Base-by-base conservation (phyloP, 2,113 vertebrate species). In the Crotalus helleri region DNA sequence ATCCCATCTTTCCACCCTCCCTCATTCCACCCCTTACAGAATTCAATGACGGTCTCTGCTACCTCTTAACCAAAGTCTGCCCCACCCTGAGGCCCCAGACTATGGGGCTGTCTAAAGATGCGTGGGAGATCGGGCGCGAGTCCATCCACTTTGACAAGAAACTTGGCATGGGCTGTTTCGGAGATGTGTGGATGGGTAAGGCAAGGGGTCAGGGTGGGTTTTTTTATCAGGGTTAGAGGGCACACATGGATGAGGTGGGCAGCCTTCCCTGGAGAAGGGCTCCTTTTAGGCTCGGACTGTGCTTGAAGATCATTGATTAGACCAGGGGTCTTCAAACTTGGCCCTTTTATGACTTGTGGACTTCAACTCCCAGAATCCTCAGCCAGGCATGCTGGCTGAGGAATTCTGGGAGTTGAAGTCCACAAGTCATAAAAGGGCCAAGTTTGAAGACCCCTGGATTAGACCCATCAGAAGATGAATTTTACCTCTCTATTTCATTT, bases 101-200 rank as follows among this genome's bases (percentile, higher is more conserved):
- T 53, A 87, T 99, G 97, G 99, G 99, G 94, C 97, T 99, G 92
- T 98, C 98, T 94, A 98, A 98, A 95, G 99, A 99, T 0, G 99
- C 99, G 90, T 99, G 99, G 99, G 99, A 99, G 96, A 99, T 99
- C 95, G 17, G 46, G 88, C 98, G 99, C 90, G 97, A 97, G 1
- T 98, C 98, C 74, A 98, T 99, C 94, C 85, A 92, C 64, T 93
- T 99, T 21, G 93, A 98, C 94, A 95, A 93, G 96, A 98, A 98
- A 95, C 98, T 99, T 97, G 99, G 99, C 96, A 99, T 99, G 93
- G 99, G 99, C 96, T 99, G 98, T 98, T 99, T 99, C 3, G 99
- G 99, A 96, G 99, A 99, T 91, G 99, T 99, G 94, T 99, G 98
- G 98, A 98, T 98, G 98, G 99, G 99, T 99, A 99, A 97, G 99